Conservation (phyloP, 1,140 invertebrate genomes). For the Drosophila malerkotliana region DNA sequence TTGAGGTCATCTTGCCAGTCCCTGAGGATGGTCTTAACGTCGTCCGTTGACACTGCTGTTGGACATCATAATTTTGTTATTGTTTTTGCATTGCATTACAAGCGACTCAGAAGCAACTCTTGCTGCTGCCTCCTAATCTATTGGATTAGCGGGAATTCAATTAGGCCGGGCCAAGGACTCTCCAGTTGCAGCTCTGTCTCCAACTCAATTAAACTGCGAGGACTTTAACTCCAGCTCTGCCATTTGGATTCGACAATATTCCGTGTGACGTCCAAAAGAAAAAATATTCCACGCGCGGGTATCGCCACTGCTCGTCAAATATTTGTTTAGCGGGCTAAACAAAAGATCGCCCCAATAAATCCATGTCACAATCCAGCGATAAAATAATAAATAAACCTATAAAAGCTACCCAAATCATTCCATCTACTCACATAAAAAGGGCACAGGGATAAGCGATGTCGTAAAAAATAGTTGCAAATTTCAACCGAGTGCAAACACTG, state of each 20-base stretch:
- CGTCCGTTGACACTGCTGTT: slow-evolving; percentile 44
- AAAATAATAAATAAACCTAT: slow-evolving; percentile 64
- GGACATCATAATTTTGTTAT: slow-evolving; percentile 73
- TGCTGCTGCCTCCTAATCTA: slow-evolving; percentile 69
- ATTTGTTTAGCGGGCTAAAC: slow-evolving; percentile 65
- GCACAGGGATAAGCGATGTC: not conserved
- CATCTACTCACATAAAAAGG: slow-evolving; percentile 11
- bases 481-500: slow-evolving; percentile 69
- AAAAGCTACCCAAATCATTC: slow-evolving; percentile 18
- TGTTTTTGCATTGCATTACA: slow-evolving; percentile 70
- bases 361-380: slow-evolving; percentile 57
- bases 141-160: slow-evolving; percentile 78
- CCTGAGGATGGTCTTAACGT: slow-evolving; percentile 20
- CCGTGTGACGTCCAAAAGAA: slow-evolving; percentile 27
- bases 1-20: slow-evolving; percentile 34
- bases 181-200: slow-evolving; percentile 14
- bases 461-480: slow-evolving; percentile 75
- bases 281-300: slow-evolving; percentile 8
- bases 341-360: slow-evolving; percentile 72
- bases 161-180: slow-evolving; percentile 61
- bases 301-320: slow-evolving; percentile 51
- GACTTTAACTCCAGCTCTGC: slow-evolving; percentile 35
- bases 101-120: slow-evolving; percentile 27
- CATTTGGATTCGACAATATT: slow-evolving; percentile 34
- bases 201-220: slow-evolving; percentile 71